Evolutionary conservation across 1,140 invertebrate genomes (phyloP).

Genomic region (Heliconius hermathena): DNA sequence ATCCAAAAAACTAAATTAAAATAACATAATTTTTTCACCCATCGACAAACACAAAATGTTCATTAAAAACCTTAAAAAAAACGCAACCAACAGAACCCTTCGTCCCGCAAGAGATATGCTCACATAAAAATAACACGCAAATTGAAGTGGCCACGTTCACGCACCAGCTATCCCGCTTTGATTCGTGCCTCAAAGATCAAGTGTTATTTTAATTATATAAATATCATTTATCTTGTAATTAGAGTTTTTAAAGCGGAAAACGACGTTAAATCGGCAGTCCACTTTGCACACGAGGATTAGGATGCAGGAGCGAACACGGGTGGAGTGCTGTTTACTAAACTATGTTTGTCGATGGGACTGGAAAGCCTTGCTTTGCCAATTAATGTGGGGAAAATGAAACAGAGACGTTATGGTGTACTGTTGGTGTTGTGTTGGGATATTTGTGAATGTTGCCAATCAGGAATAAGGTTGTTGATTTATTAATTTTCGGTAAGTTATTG

Average conservation of each 20-base stretch:
- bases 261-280: conserved; percentile 62
- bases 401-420: not conserved
- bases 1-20: not conserved
- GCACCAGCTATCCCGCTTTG: conserved; percentile 66
- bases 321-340: conserved; percentile 64
- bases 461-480: no score
- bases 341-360: conserved; percentile 48
- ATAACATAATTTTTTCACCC: not conserved
- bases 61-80: conserved; percentile 25
- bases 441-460: not conserved
- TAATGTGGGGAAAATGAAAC: conserved; percentile 46
- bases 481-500: no score
- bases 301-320: conserved; percentile 49
- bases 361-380: conserved; percentile 56
- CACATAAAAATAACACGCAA: conserved; percentile 59
- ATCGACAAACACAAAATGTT: conserved; percentile 16
- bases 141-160: conserved; percentile 63
- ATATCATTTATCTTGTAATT: conserved; percentile 77
- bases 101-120: conserved; percentile 51
- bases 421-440: not conserved
- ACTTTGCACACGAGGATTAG: conserved; percentile 65
- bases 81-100: conserved; percentile 32
- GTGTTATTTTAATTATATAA: conserved; percentile 79
- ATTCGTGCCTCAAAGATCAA: conserved; percentile 57
- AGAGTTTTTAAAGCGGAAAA: conserved; percentile 61